Evolutionary conservation across 2,113 vertebrate species (phyloP), one percentile per base, ranked within the genome.

Genomic region (Calypte anna): DNA sequence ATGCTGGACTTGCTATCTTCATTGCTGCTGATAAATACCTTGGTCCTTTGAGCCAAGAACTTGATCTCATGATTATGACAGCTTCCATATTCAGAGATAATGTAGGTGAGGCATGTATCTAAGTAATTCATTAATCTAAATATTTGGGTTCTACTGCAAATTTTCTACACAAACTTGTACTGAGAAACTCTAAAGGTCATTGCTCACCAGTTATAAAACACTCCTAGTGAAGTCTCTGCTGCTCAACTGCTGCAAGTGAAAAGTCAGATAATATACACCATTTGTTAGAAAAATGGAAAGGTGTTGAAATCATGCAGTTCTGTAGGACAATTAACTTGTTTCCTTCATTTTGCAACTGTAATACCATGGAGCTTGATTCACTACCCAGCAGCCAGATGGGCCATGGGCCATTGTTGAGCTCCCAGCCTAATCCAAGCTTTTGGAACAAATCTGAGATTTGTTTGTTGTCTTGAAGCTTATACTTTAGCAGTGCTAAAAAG

Each of bases 401-500:
- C 33, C 12, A 22, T 25, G 51, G 19, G 12, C 19, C 4, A 2
- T 7, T 43, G 16, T 0, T 46, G 19, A 44, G 64, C 28, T 85
- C 43, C 40, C 14, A 43, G 43, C 31, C 22, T 9, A 33, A 53
- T 25, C 14, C 10, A 3, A 0, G 0, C 4, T 31, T 44, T 40
- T 3, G 13, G 43, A 48, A 63, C 7, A n/a, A 9, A 22, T 14
- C 19, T 84, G 13, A 12, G 12, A 14, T 28, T 55, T 43, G 2
- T 58, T 43, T 72, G 4, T 6, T 43, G 15, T 54, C 17, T 58
- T 43, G 36, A 43, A 80, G 43, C 15, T 16, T 14, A 8, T 38
- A 8, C 7, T 66, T 18, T 1, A 57, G 14, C 14, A 36, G 31
- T 14, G 10, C 43, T 61, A 15, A 59, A 9, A 59, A 9, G 12